Evolutionary conservation across 2,113 vertebrate genomes (phyloP).

Genomic region (Pseudopodoces humilis): DNA sequence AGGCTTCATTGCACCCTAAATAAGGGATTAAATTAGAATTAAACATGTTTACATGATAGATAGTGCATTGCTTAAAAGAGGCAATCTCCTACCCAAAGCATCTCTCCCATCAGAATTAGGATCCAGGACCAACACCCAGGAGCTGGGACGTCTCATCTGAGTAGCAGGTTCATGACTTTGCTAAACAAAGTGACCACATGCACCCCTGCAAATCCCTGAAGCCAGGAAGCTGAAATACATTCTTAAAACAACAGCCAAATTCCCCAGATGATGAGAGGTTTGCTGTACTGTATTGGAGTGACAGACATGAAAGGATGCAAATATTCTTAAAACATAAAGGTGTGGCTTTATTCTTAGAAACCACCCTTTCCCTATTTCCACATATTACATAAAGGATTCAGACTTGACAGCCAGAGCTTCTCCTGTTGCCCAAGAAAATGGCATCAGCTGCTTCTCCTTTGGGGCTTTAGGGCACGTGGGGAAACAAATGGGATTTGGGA

Average conservation of each 20-base stretch:
- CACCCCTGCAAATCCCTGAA: background rate
- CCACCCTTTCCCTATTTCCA: rapidly evolving
- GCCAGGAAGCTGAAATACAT: background rate
- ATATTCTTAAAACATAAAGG: background rate
- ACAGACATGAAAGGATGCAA: background rate
- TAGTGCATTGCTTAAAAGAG: background rate
- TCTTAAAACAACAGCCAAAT: background rate
- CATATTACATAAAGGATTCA: background rate
- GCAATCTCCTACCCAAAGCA: background rate
- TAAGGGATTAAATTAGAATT: background rate
- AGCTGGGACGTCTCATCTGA: background rate
- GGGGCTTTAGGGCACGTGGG: background rate
- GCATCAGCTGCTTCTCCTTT: background rate
- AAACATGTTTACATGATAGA: background rate
- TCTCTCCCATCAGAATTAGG: background rate
- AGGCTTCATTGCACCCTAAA: background rate
- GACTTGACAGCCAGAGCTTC: background rate
- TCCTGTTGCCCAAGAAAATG: background rate
- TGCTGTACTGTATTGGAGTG: rapidly evolving
- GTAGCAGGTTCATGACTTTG: rapidly evolving
- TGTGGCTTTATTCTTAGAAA: background rate
- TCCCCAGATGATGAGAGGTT: background rate
- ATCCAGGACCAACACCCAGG: background rate
- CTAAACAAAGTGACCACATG: background rate
- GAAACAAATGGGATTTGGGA: background rate